Conservation (phyloP, 2,888 invertebrate genomes). For the Ernsta delagoae region DNA sequence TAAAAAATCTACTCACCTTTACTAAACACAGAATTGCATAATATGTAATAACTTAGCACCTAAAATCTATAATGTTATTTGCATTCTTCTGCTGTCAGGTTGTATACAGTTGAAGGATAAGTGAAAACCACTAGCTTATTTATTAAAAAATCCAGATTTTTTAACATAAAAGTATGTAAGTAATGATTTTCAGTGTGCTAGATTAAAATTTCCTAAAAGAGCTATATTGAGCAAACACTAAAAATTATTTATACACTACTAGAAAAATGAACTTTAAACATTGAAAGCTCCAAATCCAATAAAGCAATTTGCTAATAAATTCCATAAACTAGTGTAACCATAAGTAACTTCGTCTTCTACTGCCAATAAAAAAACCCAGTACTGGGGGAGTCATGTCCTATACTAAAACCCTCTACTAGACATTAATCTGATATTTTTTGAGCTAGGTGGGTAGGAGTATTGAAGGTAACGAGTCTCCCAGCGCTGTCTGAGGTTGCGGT, state of each 20-base stretch:
- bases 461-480: background rate
- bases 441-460: background rate
- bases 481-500: background rate
- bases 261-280: constrained; percentile 1
- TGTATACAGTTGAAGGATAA: background rate
- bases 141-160: background rate
- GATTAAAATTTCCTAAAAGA: background rate
- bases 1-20: constrained; percentile 19
- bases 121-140: background rate
- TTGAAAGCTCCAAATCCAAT: background rate
- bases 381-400: too few species aligned
- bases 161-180: background rate
- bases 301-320: background rate
- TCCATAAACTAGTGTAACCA: background rate
- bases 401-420: too few species aligned
- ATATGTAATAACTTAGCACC: constrained; percentile 28
- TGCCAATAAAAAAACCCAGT: background rate
- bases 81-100: background rate
- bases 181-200: background rate
- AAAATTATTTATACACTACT: background rate
- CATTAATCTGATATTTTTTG: too few species aligned
- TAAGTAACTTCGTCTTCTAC: background rate
- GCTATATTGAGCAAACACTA: constrained; percentile 9
- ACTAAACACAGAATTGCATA: constrained; percentile 20
- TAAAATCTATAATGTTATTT: constrained; percentile 16